Conservation (phyloP, 2,113 vertebrate genomes). For the Mesembrinibis cayennensis region DNA sequence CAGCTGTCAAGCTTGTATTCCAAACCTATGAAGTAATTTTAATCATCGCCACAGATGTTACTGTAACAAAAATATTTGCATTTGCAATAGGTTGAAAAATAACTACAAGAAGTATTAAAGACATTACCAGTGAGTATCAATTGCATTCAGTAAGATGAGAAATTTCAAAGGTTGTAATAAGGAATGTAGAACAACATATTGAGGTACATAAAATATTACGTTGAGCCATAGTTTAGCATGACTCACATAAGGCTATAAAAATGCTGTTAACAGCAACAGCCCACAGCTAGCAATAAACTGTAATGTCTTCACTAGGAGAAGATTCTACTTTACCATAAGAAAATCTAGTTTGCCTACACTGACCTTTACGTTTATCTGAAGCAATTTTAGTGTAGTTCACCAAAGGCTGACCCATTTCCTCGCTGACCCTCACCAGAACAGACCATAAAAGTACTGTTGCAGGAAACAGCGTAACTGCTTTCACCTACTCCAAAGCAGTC, state of each 20-base stretch:
- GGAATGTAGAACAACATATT: constrained; percentile 20
- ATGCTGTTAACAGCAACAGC: constrained; percentile 44
- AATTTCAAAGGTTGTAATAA: constrained; percentile 17
- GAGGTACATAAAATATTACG: constrained; percentile 51
- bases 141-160: not conserved
- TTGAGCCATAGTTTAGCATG: not conserved
- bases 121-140: not conserved
- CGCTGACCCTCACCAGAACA: not conserved
- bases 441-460: not conserved
- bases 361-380: constrained; percentile 42
- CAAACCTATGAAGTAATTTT: not conserved
- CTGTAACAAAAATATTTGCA: not conserved
- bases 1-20: not conserved
- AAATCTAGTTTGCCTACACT: constrained; percentile 18
- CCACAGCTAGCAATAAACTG: constrained; percentile 58
- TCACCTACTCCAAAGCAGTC: not conserved
- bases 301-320: constrained; percentile 16
- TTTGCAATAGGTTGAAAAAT: constrained; percentile 7
- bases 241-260: constrained; percentile 35
- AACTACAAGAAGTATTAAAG: not conserved
- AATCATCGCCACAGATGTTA: not conserved
- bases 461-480: not conserved
- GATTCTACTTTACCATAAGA: constrained; percentile 10
- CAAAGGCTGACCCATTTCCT: not conserved
- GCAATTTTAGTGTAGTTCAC: not conserved